Evolutionary conservation across 2,888 invertebrate species (phyloP), one percentile per base, ranked within the genome.

Genomic region (Gnatocerus cornutus): DNA sequence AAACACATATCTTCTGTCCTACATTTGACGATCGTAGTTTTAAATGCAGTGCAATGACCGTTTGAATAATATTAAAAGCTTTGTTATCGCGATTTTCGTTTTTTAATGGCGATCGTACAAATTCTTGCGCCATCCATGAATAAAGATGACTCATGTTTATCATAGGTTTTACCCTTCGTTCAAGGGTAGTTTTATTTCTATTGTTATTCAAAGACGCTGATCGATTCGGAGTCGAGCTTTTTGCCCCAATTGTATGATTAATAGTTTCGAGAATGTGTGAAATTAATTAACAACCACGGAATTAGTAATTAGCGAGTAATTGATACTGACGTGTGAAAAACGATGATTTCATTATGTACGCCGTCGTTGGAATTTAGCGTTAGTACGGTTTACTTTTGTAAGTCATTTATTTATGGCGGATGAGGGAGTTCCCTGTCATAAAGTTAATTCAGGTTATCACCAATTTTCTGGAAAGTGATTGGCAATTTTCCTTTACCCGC

Each of bases 11-110:
- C 53, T 53, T 53, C 53, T 53, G 53, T 53, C 37, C 53, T 37
- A 53, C 33, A 33, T 33, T 33, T 53, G 37, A 27, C 50, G 50
- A 14, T 59, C 30, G 27, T 39, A 13, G 12, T 29, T 45, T 59
- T 27, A 59, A 59, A 12, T n/a, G 45, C 30, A 16, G 59, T 59
- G 45, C 59, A 59, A 46, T 59, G 59, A 59, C 45, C 59, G 59
- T 46, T 59, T 46, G 29, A 59, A 59, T 45, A 14, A 46, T 46
- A 29, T 45, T 59, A 43, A 43, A 21, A 59, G 29, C 9, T 45
- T 45, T 59, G 8, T 39, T 56, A 56, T 53, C 14, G 16, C 7
- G 13, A 46, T 59, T 59, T 45, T 41, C 10, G 33, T 12, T 53
- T 53, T 27, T 53, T 53, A 16, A 13, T 53, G 53, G 30, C 33